Conservation (phyloP, 2,888 invertebrate genomes). For the Germaria angustata region DNA sequence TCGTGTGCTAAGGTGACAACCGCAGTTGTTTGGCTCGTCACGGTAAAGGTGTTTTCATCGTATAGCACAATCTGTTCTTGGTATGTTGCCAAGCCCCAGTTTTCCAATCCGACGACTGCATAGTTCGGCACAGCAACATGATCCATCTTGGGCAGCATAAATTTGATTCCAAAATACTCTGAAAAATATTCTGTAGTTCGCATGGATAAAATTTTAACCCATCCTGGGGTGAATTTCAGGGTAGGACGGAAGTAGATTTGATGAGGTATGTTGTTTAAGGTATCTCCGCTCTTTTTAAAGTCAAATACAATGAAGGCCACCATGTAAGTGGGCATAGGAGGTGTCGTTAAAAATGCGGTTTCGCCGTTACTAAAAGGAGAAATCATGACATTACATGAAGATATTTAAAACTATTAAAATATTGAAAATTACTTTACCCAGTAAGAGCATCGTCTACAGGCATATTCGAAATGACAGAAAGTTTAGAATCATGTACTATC, state of each 20-base stretch:
- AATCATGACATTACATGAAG: no score
- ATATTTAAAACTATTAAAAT: no score
- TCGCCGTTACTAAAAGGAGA: conserved; percentile 38
- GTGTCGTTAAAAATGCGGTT: conserved; percentile 80
- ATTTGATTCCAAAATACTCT: conserved; percentile 86
- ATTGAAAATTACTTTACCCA: conserved; percentile 42
- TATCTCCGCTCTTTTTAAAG: conserved; percentile 76
- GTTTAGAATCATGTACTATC: conserved; percentile 73
- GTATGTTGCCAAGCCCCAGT: conserved; percentile 92
- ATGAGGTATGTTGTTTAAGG: conserved; percentile 72
- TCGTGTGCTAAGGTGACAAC: conserved; percentile 83
- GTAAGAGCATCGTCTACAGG: conserved; percentile 68
- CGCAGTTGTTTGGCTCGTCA: conserved; percentile 78
- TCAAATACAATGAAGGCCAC: conserved; percentile 88
- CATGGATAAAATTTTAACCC: conserved; percentile 87
- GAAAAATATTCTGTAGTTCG: conserved; percentile 85
- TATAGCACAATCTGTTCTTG: conserved; percentile 77
- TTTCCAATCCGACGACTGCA: conserved; percentile 93
- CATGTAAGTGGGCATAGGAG: conserved; percentile 88
- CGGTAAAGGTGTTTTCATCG: conserved; percentile 73
- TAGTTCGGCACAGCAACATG: conserved; percentile 94
- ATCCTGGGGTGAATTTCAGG: conserved; percentile 81
- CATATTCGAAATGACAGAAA: conserved; percentile 81
- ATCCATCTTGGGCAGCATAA: conserved; percentile 90
- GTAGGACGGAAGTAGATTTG: conserved; percentile 76